Conservation (phyloP, 2,113 vertebrate species). For the Brachyhypopomus gauderio region DNA sequence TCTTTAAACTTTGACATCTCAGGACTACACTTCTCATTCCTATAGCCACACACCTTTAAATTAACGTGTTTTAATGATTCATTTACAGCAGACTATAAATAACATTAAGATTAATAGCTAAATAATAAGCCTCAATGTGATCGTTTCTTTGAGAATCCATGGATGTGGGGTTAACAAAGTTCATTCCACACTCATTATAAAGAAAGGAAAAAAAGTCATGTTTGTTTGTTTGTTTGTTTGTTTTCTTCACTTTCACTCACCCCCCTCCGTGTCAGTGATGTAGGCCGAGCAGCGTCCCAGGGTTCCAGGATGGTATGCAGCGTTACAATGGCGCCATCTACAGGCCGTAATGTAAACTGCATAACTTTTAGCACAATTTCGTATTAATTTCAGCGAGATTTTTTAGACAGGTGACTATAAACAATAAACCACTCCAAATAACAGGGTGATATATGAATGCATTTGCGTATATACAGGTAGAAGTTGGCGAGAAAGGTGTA, state of each 20-base stretch:
- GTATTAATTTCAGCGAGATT: neutral
- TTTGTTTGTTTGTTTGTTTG: no score
- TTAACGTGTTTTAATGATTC: no score
- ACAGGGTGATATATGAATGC: neutral
- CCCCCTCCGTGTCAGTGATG: neutral
- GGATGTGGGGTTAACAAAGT: neutral
- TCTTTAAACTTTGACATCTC: no score
- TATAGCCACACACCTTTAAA: no score
- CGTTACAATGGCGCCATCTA: slow-evolving; percentile 46
- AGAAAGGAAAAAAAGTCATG: neutral
- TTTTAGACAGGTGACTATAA: neutral
- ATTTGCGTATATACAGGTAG: neutral
- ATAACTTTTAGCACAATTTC: neutral
- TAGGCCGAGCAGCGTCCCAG: neutral
- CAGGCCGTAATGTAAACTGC: neutral
- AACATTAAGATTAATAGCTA: no score
- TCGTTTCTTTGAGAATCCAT: no score
- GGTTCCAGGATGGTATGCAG: neutral
- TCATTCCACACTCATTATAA: neutral
- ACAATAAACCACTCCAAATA: slow-evolving; percentile 2
- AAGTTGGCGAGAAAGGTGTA: no score
- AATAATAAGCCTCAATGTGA: no score
- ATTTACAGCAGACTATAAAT: no score
- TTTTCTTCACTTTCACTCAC: neutral
- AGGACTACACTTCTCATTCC: no score